These are phyloP conservation scores for Anastrepha ludens DNA, from an alignment of 1,140 invertebrate species.

Conservation along the genomic window DNA sequence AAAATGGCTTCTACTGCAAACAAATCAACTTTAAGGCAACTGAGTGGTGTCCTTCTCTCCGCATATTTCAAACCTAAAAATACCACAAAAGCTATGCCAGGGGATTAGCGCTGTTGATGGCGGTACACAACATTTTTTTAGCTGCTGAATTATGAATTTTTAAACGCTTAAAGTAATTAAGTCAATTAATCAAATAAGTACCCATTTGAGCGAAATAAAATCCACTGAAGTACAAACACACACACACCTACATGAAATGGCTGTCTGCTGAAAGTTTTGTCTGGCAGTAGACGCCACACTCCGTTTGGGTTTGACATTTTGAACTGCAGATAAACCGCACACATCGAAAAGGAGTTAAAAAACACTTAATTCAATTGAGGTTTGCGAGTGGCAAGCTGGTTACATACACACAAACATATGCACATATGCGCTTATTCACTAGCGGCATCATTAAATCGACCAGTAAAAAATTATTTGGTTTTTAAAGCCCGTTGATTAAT, in stretches of 20 bases:
- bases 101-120: no score
- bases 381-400: not conserved
- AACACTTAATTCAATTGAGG: slow-evolving; percentile 33
- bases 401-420: not conserved
- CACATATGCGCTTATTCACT: not conserved
- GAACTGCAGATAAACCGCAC: not conserved
- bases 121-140: not conserved
- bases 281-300: not conserved
- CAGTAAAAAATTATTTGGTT: not conserved
- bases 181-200: slow-evolving; percentile 2
- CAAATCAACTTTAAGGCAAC: no score
- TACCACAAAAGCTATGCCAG: no score
- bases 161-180: slow-evolving; percentile 27
- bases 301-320: slow-evolving; percentile 7
- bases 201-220: not conserved
- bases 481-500: slow-evolving; percentile 17
- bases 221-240: not conserved
- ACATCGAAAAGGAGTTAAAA: not conserved
- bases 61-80: no score
- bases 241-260: not conserved
- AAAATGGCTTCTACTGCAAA: no score
- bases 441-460: no score
- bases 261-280: not conserved
- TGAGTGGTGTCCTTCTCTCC: no score
- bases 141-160: not conserved